Base-by-base conservation (phyloP, 2,888 invertebrate genomes). In the Caenorhabditis doughertyi region DNA sequence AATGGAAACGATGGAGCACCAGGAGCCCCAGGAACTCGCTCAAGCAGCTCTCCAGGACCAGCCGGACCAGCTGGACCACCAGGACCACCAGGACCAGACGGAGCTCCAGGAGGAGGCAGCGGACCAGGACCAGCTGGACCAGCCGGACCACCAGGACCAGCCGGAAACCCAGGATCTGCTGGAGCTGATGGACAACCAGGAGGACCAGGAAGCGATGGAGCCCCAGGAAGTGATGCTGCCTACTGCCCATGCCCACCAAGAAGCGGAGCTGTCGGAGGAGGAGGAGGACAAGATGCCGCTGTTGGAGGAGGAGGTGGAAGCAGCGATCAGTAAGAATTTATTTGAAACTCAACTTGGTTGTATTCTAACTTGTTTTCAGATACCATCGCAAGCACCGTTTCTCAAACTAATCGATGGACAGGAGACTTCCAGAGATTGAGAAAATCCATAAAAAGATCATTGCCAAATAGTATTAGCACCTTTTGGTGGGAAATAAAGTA, bases 81-180 rank as follows among this genome's bases (percentile, higher is more conserved):
- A 67, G 89, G 85, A 74, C 76, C 62, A 71, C 70, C 81, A 64
- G 84, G 87, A 79, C 67, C 82, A 39, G 71, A 73, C 25, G 85
- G 85, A 81, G 83, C 74, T 42, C 79, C 80, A 68, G 88, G 85
- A 81, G 73, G 68, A 27, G 82, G 79, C 39, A 39, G 67, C 35
- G 79, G 83, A 79, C 74, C 88, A 79, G 81, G 88, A 71, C 65
- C 83, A 53, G 62, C 79, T 9, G 84, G 87, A 76, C 73, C 82
- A 72, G 74, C 84, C 39, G 87, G 88, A 70, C 84, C 86, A 58
- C 72, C 81, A 67, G 88, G 87, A 85, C 85, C 79, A 62, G 55
- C 82, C 18, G 87, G 87, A 65, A 77, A 85, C 27, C 83, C 85
- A 49, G 87, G 87, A 81, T 27, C 39, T 9, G 79, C 84, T 27